Conservation (phyloP, 2,888 invertebrate species). For the Neoascia interrupta region DNA sequence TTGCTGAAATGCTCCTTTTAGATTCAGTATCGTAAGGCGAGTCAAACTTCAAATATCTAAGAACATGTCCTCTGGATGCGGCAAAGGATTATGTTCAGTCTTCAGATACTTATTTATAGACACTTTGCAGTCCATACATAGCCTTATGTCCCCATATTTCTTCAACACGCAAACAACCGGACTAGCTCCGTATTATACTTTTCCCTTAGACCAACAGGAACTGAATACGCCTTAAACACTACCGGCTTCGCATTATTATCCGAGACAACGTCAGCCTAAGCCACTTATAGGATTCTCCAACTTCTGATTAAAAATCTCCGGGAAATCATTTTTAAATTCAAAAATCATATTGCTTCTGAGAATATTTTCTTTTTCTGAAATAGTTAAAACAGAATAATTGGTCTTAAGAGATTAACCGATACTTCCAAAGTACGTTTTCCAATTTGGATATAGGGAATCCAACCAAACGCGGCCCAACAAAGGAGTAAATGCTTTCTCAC, state of each 20-base stretch:
- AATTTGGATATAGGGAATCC: constrained; percentile 13
- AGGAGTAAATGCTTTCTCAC: constrained; percentile 11
- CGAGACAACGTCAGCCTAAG: neutral
- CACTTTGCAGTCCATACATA: constrained; percentile 8
- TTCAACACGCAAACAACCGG: neutral
- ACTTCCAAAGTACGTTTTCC: neutral
- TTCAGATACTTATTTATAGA: no score
- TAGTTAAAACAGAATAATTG: neutral
- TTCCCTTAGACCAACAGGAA: neutral
- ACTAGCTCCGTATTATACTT: neutral
- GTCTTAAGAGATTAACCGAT: neutral
- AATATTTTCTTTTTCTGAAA: neutral
- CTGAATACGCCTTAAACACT: constrained; percentile 3
- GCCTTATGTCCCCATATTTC: neutral
- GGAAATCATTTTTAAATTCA: neutral
- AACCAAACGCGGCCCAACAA: constrained; percentile 10
- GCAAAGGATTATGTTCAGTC: no score
- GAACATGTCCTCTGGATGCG: constrained; percentile 10
- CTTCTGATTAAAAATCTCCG: constrained; percentile 23
- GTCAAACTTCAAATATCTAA: neutral
- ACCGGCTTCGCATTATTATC: neutral
- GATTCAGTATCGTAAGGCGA: no score
- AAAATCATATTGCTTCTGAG: neutral
- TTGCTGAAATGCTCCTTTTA: constrained; percentile 11
- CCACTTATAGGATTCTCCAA: constrained; percentile 20